Conservation (phyloP, 2,888 invertebrate genomes). For the Conomelus anceps region DNA sequence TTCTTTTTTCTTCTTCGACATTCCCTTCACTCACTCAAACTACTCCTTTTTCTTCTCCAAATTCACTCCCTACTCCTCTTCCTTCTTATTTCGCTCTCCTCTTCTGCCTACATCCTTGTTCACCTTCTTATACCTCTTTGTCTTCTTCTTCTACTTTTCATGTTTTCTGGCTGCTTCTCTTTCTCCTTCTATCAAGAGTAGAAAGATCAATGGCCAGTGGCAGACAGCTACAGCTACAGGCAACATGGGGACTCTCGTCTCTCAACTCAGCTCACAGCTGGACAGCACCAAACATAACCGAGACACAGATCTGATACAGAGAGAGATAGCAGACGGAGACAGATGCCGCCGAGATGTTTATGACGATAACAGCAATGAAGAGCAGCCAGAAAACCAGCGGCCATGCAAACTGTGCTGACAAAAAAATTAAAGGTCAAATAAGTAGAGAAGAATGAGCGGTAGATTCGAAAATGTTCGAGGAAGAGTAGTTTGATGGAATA, state of each 20-base stretch:
- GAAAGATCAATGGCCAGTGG: background rate
- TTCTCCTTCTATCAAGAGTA: background rate
- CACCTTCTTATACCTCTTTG: background rate
- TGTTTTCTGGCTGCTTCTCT: background rate
- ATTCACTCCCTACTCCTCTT: too few relatives aligned
- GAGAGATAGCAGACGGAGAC: background rate
- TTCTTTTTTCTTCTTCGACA: background rate
- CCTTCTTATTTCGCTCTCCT: too few relatives aligned
- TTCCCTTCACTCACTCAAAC: background rate
- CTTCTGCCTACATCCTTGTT: too few relatives aligned
- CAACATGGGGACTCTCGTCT: background rate
- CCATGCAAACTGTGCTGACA: background rate
- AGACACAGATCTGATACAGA: background rate
- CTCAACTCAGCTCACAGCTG: background rate
- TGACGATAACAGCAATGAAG: background rate
- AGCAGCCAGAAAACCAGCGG: background rate
- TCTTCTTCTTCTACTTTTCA: background rate
- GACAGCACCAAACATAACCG: background rate
- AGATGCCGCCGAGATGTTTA: background rate
- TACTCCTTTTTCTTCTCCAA: too few relatives aligned
- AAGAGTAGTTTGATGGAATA: too few relatives aligned
- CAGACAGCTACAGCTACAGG: background rate
- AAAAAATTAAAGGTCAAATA: background rate
- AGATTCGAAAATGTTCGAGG: too few relatives aligned
- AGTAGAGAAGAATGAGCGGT: background rate